Conservation (phyloP, 2,797 vertebrate genomes). For the Toxotes lorentzi region DNA sequence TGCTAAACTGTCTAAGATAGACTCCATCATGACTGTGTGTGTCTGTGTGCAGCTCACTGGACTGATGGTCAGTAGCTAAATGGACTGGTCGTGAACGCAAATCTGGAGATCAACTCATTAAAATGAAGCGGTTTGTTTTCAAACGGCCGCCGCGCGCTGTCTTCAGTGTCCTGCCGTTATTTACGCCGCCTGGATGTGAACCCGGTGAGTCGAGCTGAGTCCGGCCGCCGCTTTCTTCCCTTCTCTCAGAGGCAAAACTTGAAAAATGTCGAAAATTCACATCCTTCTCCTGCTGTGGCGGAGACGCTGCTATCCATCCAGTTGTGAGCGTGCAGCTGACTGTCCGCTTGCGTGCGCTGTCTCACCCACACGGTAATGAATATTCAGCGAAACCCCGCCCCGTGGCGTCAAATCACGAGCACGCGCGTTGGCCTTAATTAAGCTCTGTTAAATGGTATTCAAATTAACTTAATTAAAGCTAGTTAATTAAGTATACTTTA, state of each 20-base stretch:
- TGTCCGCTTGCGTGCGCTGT: conserved; percentile 29
- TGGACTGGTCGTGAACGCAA: not conserved
- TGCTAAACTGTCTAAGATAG: conserved; percentile 90
- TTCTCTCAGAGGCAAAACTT: conserved; percentile 38
- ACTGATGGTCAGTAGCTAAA: conserved; percentile 9
- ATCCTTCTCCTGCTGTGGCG: conserved; percentile 43
- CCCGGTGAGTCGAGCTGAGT: not conserved
- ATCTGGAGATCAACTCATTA: conserved; percentile 48
- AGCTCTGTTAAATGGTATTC: no score
- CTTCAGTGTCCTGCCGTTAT: not conserved
- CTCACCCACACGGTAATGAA: conserved; percentile 49
- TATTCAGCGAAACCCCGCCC: conserved; percentile 66
- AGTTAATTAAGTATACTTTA: not conserved
- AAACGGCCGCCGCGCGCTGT: conserved; percentile 2
- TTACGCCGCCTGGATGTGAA: not conserved
- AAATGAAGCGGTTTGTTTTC: conserved; percentile 33
- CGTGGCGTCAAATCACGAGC: not conserved
- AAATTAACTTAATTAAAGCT: not conserved
- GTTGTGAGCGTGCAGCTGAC: conserved; percentile 27
- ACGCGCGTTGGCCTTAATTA: not conserved
- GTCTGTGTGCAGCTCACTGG: conserved; percentile 23
- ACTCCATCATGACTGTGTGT: conserved; percentile 86
- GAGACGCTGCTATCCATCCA: conserved; percentile 49
- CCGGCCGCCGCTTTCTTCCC: conserved; percentile 26
- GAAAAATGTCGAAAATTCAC: conserved; percentile 29